Percentiles rank a stretch among this genome's conserved stretches.
phyloP scores from a whole-genome alignment of 2,113 vertebrate genomes.

The Varanus komodoensis region DNA sequence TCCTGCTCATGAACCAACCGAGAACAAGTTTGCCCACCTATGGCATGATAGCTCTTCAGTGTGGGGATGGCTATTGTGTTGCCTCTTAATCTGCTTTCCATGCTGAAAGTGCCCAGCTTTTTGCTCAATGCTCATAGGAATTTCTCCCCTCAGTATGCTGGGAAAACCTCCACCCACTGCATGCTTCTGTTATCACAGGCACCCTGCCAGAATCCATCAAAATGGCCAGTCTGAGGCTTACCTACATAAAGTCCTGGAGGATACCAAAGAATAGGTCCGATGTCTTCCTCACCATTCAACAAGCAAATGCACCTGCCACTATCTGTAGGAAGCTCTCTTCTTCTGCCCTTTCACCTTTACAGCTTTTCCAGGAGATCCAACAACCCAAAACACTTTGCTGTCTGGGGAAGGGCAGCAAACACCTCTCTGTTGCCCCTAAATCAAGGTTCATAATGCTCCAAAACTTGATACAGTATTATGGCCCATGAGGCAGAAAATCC shows the following conservation, averaged over 20 bases:
- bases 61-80: background rate
- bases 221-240: background rate
- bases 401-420: too few relatives aligned
- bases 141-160: background rate
- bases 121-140: background rate
- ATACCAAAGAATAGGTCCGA: background rate
- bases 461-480: too few relatives aligned
- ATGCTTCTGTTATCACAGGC: background rate
- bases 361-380: background rate
- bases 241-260: background rate
- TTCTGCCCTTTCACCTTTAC: background rate
- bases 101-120: background rate
- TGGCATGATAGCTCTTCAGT: background rate
- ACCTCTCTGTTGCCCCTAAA: too few relatives aligned
- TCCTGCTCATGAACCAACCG: background rate
- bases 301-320: background rate
- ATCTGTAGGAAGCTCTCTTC: background rate
- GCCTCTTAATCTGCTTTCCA: background rate
- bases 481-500: too few relatives aligned
- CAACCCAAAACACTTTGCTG: too few relatives aligned
- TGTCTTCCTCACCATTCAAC: background rate
- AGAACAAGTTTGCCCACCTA: background rate
- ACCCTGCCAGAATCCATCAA: background rate
- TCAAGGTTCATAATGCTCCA: too few relatives aligned
- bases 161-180: background rate